Evolutionary conservation across 2,888 invertebrate genomes (phyloP).

Genomic region (Ophion ellenae): DNA sequence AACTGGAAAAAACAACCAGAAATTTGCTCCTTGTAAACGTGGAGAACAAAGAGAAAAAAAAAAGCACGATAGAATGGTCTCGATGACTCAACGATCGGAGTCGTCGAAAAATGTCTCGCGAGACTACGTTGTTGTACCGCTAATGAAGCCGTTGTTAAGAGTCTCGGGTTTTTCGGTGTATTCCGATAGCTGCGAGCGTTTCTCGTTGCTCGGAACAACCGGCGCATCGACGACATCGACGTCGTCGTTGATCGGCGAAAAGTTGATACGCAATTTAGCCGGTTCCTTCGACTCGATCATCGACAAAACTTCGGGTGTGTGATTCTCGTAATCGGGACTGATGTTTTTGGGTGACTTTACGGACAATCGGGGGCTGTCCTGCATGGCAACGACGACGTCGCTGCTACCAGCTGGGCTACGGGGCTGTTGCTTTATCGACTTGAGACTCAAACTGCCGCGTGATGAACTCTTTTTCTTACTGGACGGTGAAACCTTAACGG

Average conservation of each 20-base stretch:
- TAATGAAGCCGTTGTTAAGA: conserved; percentile 81
- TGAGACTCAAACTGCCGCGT: conserved; percentile 75
- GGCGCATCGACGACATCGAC: conserved; percentile 70
- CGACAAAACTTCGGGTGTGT: conserved; percentile 76
- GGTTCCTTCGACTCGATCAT: conserved; percentile 71
- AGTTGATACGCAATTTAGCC: conserved; percentile 72
- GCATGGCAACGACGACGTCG: conserved; percentile 42
- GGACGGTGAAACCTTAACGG: conserved; percentile 79
- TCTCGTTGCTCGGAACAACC: conserved; percentile 68
- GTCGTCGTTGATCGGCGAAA: conserved; percentile 74
- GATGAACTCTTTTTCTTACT: conserved; percentile 74
- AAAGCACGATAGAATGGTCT: conserved; percentile 17
- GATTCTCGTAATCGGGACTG: conserved; percentile 80
- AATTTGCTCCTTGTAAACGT: not conserved
- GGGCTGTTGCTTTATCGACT: conserved; percentile 75
- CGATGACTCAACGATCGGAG: conserved; percentile 6
- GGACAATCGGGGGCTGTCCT: conserved; percentile 52
- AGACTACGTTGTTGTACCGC: conserved; percentile 79
- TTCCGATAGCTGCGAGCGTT: conserved; percentile 68
- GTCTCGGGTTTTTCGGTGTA: conserved; percentile 76
- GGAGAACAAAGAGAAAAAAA: not conserved
- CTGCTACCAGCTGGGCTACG: conserved; percentile 75
- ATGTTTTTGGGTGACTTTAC: conserved; percentile 59
- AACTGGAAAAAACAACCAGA: conserved; percentile 6
- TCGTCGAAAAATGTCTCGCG: conserved; percentile 11